Evolutionary conservation across 2,113 vertebrate species (phyloP).

Genomic region (Dromiciops gliroides): DNA sequence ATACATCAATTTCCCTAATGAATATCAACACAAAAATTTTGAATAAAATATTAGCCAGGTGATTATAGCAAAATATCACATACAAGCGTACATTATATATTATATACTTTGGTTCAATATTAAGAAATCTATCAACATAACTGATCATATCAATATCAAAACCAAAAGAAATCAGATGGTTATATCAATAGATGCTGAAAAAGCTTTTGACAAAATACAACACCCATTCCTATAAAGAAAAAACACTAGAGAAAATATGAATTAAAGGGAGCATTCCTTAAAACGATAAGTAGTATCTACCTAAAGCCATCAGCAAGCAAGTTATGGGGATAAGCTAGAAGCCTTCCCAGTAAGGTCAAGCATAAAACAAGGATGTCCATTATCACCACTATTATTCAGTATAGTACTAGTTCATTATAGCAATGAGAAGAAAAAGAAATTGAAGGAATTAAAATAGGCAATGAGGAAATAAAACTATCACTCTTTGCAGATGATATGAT

Average conservation of each 20-base stretch:
- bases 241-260: neutral
- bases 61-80: too few species aligned
- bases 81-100: too few species aligned
- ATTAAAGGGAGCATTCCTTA: neutral
- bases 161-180: too few species aligned
- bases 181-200: too few species aligned
- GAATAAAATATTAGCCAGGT: too few species aligned
- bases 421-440: neutral
- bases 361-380: neutral
- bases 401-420: neutral
- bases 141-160: too few species aligned
- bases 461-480: neutral
- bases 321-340: neutral
- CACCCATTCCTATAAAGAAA: neutral
- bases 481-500: neutral
- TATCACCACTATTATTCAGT: neutral
- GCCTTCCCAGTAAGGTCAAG: neutral
- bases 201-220: too few species aligned
- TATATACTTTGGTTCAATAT: too few species aligned
- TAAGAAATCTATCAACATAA: too few species aligned
- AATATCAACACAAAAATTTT: too few species aligned
- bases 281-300: neutral
- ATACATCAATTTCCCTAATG: too few species aligned
- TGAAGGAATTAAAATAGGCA: neutral
- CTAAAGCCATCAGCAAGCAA: neutral